Conservation (phyloP, 2,888 invertebrate species). For the Pyrrhia umbra region DNA sequence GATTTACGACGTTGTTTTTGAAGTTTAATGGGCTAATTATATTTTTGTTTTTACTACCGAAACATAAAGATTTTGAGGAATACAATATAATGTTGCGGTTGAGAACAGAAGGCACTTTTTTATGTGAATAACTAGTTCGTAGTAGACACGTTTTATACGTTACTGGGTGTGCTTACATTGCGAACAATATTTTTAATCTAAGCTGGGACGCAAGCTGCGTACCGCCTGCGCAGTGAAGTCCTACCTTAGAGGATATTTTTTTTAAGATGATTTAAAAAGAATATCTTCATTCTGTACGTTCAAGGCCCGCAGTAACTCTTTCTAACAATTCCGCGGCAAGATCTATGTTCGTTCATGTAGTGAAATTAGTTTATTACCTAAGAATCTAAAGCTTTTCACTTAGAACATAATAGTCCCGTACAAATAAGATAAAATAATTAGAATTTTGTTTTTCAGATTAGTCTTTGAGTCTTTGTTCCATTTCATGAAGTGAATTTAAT, state of each 20-base stretch:
- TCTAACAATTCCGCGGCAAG: too few species aligned
- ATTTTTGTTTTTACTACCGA: neutral
- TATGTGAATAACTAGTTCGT: neutral
- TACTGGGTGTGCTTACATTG: constrained; percentile 20
- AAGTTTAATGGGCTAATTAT: neutral
- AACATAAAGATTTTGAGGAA: neutral
- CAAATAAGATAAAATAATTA: neutral
- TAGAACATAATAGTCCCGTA: neutral
- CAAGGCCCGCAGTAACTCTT: too few species aligned
- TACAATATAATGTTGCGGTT: constrained; percentile 4
- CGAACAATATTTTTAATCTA: constrained; percentile 44
- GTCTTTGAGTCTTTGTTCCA: neutral
- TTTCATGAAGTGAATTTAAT: neutral
- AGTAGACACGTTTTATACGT: constrained; percentile 1
- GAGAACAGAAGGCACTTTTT: neutral
- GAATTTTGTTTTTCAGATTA: neutral
- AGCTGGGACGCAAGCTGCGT: constrained; percentile 11
- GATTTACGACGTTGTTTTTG: constrained; percentile 6
- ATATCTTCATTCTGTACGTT: too few species aligned
- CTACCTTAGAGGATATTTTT: too few species aligned
- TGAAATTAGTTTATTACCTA: too few species aligned
- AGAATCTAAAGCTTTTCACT: too few species aligned
- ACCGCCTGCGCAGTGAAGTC: too few species aligned
- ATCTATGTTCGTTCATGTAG: too few species aligned
- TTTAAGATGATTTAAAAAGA: too few species aligned